These are phyloP conservation scores for Pangasius mekongensis DNA, from an alignment of 2,797 vertebrate species.

Conservation along the genomic window DNA sequence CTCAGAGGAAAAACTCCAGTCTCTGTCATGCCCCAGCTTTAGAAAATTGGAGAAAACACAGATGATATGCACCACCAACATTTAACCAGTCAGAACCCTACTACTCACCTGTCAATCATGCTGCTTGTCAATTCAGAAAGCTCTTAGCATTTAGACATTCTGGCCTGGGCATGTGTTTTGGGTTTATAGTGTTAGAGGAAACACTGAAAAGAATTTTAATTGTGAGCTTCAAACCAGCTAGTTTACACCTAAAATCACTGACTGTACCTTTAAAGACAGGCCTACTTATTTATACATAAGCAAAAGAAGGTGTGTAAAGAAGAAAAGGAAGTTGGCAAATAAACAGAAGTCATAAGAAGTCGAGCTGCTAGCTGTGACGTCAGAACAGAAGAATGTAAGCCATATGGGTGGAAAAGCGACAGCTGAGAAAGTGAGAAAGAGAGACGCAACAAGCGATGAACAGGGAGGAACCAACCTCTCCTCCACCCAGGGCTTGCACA, in stretches of 20 bases:
- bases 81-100: not conserved
- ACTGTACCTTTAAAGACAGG: constrained; percentile 1
- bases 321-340: constrained; percentile 37
- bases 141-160: not conserved
- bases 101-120: not conserved
- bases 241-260: too few species aligned
- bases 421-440: constrained; percentile 31
- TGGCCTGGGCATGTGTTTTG: not conserved
- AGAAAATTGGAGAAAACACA: not conserved
- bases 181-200: not conserved
- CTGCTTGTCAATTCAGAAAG: not conserved
- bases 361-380: constrained; percentile 65
- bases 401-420: constrained; percentile 67
- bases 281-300: not conserved
- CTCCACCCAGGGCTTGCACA: constrained; percentile 4
- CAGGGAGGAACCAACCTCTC: constrained; percentile 20
- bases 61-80: not conserved
- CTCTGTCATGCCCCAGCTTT: not conserved
- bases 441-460: constrained; percentile 39
- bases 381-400: constrained; percentile 71
- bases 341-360: constrained; percentile 50
- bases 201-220: not conserved
- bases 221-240: not conserved
- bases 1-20: not conserved
- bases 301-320: not conserved